Conservation (phyloP, 2,888 invertebrate genomes). For the Cyclophora albipunctata region DNA sequence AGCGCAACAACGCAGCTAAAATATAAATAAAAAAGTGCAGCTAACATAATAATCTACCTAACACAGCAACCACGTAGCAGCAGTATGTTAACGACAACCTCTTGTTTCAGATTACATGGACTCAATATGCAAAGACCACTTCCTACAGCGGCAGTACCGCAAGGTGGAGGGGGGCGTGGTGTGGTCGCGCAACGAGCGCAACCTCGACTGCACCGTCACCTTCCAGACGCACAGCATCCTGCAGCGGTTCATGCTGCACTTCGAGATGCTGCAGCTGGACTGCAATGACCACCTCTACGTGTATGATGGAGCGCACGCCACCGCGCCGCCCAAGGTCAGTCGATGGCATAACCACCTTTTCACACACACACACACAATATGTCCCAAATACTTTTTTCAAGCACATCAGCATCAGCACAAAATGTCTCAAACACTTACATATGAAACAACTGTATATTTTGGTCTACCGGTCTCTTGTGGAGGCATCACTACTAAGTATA, state of each 20-base stretch:
- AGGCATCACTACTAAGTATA: too few relatives aligned
- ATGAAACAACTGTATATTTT: too few relatives aligned
- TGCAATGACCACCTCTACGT: slow-evolving; percentile 95
- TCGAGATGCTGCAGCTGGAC: slow-evolving; percentile 92
- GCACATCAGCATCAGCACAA: not conserved
- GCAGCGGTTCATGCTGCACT: slow-evolving; percentile 95
- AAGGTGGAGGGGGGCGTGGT: slow-evolving; percentile 94
- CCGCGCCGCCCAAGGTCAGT: slow-evolving; percentile 90
- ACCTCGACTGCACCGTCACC: slow-evolving; percentile 93
- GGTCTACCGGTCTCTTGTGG: too few relatives aligned
- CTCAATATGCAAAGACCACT: slow-evolving; percentile 91
- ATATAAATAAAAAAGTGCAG: too few relatives aligned
- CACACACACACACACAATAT: not conserved
- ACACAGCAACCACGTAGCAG: too few relatives aligned
- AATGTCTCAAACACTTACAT: too few relatives aligned
- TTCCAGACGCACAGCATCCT: slow-evolving; percentile 96
- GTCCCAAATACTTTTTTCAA: not conserved
- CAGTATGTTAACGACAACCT: too few relatives aligned
- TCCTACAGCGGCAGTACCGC: slow-evolving; percentile 89
- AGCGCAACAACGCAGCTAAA: too few relatives aligned
- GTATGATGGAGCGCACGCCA: slow-evolving; percentile 94
- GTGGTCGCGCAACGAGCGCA: slow-evolving; percentile 92
- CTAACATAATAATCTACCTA: too few relatives aligned
- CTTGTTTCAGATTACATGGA: slow-evolving; percentile 87
- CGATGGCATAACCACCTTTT: not conserved